These are phyloP conservation scores for Drosophila pallidifrons DNA, from an alignment of 1,140 invertebrate species.

Conservation along the genomic window DNA sequence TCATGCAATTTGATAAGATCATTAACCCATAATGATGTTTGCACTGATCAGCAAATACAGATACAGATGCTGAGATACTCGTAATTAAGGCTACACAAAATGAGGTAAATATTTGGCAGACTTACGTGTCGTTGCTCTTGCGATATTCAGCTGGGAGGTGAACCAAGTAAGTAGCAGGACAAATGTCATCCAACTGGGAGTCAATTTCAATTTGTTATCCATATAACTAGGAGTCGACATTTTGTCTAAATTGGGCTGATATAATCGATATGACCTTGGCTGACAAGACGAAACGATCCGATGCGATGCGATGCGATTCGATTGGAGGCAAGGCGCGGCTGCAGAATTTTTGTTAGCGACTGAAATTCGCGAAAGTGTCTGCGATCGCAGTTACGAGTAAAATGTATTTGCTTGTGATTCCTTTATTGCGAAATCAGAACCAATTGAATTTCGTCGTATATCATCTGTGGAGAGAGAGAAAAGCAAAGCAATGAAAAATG, in stretches of 20 bases:
- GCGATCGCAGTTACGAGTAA: too few species aligned
- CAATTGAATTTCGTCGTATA: slow-evolving; percentile 72
- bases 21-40: slow-evolving; percentile 60
- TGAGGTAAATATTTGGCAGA: slow-evolving; percentile 35
- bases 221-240: neutral
- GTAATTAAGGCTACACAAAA: slow-evolving; percentile 15
- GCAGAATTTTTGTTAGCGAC: slow-evolving; percentile 8
- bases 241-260: slow-evolving; percentile 31
- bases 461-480: slow-evolving; percentile 59
- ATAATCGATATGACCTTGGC: slow-evolving; percentile 75
- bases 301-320: too few species aligned
- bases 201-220: slow-evolving; percentile 31
- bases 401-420: neutral
- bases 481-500: slow-evolving; percentile 21
- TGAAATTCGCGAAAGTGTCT: slow-evolving; percentile 27
- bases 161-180: too few species aligned
- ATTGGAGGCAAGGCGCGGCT: neutral
- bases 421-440: slow-evolving; percentile 71
- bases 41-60: slow-evolving; percentile 18
- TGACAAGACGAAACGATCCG: too few species aligned
- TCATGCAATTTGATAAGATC: slow-evolving; percentile 76
- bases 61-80: slow-evolving; percentile 19
- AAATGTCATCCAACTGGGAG: slow-evolving; percentile 3
- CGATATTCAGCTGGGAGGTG: slow-evolving; percentile 9
- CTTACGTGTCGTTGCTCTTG: slow-evolving; percentile 74